phyloP scores from a whole-genome alignment of 1,140 invertebrate species.

The Dinoponera quadriceps region DNA sequence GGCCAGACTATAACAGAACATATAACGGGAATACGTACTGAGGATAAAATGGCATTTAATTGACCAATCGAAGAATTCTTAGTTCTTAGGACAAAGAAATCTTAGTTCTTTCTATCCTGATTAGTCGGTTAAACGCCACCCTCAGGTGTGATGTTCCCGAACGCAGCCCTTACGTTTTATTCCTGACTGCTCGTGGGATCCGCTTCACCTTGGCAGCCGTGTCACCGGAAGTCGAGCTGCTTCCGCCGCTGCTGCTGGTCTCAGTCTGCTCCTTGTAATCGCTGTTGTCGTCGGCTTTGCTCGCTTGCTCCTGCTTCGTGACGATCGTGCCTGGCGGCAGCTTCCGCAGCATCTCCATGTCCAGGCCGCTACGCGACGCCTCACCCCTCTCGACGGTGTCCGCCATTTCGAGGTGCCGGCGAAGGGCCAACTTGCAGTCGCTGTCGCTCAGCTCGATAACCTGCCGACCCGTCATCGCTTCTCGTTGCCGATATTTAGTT shows the following conservation, averaged over 20 bases:
- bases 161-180: constrained; percentile 70
- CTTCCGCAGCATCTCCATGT: constrained; percentile 51
- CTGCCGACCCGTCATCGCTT: background rate
- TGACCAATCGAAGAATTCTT: too few relatives aligned
- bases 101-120: too few relatives aligned
- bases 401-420: constrained; percentile 58
- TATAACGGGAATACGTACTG: too few relatives aligned
- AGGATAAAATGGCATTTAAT: too few relatives aligned
- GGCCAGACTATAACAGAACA: too few relatives aligned
- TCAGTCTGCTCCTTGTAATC: constrained; percentile 68
- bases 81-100: too few relatives aligned
- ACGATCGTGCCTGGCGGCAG: constrained; percentile 71
- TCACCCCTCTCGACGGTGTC: constrained; percentile 11
- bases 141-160: too few relatives aligned
- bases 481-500: background rate
- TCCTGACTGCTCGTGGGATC: constrained; percentile 61
- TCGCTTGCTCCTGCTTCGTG: constrained; percentile 68
- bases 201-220: constrained; percentile 54
- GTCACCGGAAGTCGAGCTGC: constrained; percentile 55
- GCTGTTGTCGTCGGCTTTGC: constrained; percentile 46
- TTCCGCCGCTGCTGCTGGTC: constrained; percentile 65
- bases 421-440: constrained; percentile 72
- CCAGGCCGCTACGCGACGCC: background rate
- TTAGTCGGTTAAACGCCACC: too few relatives aligned
- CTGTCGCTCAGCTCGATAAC: constrained; percentile 73